Percentiles rank a stretch among this genome's conserved stretches.
Conservation (phyloP, 2,113 vertebrate genomes). For the Eudyptes chrysolophus region DNA sequence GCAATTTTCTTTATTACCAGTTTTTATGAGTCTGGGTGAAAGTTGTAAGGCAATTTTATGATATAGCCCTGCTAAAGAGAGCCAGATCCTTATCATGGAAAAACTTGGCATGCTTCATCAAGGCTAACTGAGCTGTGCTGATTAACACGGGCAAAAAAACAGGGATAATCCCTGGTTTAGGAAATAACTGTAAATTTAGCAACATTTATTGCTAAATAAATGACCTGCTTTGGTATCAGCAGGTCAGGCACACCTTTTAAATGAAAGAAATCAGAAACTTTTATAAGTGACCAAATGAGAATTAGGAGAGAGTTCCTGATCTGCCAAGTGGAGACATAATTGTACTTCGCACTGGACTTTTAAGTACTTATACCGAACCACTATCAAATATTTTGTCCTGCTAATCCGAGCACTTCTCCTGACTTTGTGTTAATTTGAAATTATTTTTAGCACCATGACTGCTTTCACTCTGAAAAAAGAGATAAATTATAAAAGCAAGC, state of each 20-base stretch:
- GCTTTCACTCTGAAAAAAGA: not conserved
- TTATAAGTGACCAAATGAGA: not conserved
- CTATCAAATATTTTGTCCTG: not conserved
- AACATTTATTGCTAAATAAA: not conserved
- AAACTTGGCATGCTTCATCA: not conserved
- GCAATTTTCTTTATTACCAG: not conserved
- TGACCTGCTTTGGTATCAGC: not conserved
- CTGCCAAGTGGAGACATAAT: not conserved
- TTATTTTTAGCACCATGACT: not conserved
- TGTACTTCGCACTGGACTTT: not conserved
- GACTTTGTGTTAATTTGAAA: not conserved
- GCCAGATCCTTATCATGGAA: not conserved
- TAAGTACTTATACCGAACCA: not conserved
- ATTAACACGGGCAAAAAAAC: not conserved
- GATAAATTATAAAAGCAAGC: not conserved
- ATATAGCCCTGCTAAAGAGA: not conserved
- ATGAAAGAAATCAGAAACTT: not conserved
- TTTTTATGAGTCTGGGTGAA: not conserved
- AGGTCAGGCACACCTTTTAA: not conserved
- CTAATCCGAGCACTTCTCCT: not conserved
- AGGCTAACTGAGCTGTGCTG: not conserved
- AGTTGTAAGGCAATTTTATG: not conserved
- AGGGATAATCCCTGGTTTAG: not conserved
- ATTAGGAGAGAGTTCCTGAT: not conserved
- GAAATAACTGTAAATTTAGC: not conserved